Conservation (phyloP, 2,113 vertebrate genomes). For the Proterorhinus semilunaris region DNA sequence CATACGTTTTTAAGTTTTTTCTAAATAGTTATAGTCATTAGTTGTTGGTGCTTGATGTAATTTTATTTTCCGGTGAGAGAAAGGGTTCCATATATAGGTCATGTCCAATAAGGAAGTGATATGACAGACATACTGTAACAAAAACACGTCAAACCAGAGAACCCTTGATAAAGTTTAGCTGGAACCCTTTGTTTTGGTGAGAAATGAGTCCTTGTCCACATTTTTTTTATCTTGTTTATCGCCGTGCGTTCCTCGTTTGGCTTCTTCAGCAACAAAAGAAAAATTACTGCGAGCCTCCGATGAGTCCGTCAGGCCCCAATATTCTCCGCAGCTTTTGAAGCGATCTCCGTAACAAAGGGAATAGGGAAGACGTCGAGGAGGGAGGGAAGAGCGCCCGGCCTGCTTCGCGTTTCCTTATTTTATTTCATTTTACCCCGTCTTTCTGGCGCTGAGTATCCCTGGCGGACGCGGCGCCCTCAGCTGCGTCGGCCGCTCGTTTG, state of each 20-base stretch:
- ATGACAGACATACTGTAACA: no score
- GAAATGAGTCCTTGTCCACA: no score
- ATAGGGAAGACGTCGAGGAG: constrained; percentile 60
- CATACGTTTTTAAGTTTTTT: no score
- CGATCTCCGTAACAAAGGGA: constrained; percentile 75
- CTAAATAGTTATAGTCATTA: no score
- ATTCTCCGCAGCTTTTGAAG: constrained; percentile 73
- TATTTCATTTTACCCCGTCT: constrained; percentile 25
- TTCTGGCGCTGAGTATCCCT: constrained; percentile 73
- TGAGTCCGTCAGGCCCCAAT: constrained; percentile 73
- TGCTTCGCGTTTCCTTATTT: constrained; percentile 34
- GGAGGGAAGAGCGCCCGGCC: constrained; percentile 56
- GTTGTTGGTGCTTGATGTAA: no score
- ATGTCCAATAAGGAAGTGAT: no score
- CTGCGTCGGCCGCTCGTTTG: constrained; percentile 33
- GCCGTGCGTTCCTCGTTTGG: neutral
- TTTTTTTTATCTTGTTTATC: no score
- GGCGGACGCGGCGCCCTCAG: constrained; percentile 66
- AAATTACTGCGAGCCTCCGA: constrained; percentile 71
- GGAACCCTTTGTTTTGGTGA: no score
- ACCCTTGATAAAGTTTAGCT: no score
- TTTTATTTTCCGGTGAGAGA: no score
- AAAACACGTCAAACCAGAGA: no score
- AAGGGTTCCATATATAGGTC: no score
- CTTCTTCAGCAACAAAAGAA: constrained; percentile 71